Evolutionary conservation across 2,888 invertebrate genomes (phyloP).

Genomic region (Tupiocoris notatus): DNA sequence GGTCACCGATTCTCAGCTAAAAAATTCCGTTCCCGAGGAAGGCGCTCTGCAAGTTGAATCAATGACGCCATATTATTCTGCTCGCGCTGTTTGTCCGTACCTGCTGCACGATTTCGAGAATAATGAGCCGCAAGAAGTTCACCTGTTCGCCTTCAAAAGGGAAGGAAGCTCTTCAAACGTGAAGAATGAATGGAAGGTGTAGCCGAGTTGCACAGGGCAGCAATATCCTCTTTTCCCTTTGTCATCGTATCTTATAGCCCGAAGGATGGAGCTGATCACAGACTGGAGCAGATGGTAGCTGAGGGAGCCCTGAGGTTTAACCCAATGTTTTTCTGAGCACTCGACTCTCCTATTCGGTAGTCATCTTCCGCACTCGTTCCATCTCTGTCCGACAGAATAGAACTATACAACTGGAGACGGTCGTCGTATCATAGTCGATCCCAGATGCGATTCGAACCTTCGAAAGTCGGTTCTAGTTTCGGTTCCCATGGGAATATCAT

Average conservation of each 20-base stretch:
- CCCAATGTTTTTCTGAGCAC: not conserved
- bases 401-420: not conserved
- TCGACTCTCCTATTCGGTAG: not conserved
- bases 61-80: not conserved
- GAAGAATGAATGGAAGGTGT: not conserved
- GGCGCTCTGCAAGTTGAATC: too few species aligned
- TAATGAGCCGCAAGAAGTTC: not conserved
- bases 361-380: not conserved
- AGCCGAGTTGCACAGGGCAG: too few species aligned
- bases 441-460: not conserved
- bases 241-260: not conserved
- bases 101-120: not conserved
- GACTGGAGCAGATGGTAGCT: not conserved
- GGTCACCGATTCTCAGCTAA: too few species aligned
- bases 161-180: not conserved
- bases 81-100: not conserved
- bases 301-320: too few species aligned
- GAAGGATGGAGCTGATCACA: too few species aligned
- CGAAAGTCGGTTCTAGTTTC: not conserved
- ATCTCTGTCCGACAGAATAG: not conserved
- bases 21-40: too few species aligned
- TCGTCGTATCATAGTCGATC: not conserved
- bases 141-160: not conserved
- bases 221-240: too few species aligned
- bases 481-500: not conserved